phyloP scores from a whole-genome alignment of 2,888 invertebrate species.

The Callyntrura sp. region DNA sequence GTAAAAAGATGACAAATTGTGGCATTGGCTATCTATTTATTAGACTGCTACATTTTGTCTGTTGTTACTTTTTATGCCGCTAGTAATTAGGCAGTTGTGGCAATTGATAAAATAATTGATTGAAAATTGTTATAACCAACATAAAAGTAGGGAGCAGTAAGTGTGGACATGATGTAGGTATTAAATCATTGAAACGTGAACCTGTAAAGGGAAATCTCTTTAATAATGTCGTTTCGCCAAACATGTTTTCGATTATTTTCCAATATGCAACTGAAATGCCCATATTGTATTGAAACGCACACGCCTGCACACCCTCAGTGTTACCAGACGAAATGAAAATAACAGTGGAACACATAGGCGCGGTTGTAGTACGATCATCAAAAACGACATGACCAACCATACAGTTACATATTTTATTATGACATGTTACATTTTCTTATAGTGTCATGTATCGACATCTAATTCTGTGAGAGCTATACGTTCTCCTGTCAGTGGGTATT shows the following conservation, averaged over 20 bases:
- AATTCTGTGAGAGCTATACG: not conserved
- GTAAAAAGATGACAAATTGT: too few species aligned
- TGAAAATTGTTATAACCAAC: not conserved
- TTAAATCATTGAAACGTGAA: constrained; percentile 27
- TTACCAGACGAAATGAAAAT: constrained; percentile 18
- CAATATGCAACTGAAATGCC: constrained; percentile 54
- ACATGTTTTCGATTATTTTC: constrained; percentile 69
- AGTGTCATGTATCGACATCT: not conserved
- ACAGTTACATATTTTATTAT: constrained; percentile 49
- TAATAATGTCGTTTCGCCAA: constrained; percentile 54
- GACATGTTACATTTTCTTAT: constrained; percentile 29
- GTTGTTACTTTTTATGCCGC: too few species aligned
- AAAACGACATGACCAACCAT: constrained; percentile 43
- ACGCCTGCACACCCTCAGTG: constrained; percentile 5
- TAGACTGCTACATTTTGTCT: too few species aligned
- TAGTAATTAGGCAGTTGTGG: too few species aligned
- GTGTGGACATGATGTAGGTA: not conserved
- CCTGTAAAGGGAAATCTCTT: constrained; percentile 22
- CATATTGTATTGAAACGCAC: not conserved
- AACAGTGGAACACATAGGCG: constrained; percentile 15
- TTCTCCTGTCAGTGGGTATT: not conserved
- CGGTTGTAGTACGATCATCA: not conserved
- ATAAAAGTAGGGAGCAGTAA: not conserved
- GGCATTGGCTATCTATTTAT: too few species aligned
- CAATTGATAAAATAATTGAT: too few species aligned